These are phyloP conservation scores for Drosophila kuntzei DNA, from an alignment of 2,888 invertebrate species.

Conservation along the genomic window DNA sequence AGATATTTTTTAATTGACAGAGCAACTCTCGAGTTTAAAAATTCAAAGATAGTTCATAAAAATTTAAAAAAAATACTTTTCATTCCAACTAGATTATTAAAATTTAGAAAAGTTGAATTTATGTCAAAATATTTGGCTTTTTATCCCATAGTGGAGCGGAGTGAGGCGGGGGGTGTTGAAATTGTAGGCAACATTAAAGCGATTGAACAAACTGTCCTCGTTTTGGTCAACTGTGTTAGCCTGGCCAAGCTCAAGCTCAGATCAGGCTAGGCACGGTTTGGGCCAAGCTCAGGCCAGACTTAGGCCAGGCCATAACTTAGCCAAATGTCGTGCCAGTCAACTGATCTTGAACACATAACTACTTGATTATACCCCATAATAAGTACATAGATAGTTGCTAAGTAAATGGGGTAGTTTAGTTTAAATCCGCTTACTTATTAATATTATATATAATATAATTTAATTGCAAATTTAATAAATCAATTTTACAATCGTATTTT, in stretches of 20 bases:
- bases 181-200: slow-evolving; percentile 18
- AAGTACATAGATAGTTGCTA: too few species aligned
- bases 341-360: slow-evolving; percentile 39
- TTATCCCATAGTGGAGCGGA: too few species aligned
- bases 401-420: background rate
- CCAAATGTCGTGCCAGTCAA: slow-evolving; percentile 73
- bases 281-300: slow-evolving; percentile 9
- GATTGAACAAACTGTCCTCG: slow-evolving; percentile 66
- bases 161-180: background rate
- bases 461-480: too few species aligned
- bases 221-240: slow-evolving; percentile 57
- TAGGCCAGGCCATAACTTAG: slow-evolving; percentile 68
- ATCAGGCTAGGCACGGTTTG: slow-evolving; percentile 13
- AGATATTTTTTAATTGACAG: too few species aligned
- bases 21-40: too few species aligned
- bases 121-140: too few species aligned
- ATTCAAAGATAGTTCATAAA: too few species aligned
- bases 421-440: background rate
- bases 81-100: too few species aligned
- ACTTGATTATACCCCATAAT: slow-evolving; percentile 14
- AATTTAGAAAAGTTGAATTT: too few species aligned
- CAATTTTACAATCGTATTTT: too few species aligned
- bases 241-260: slow-evolving; percentile 17
- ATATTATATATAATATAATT: too few species aligned
- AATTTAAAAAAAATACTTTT: too few species aligned